Evolutionary conservation across 2,888 invertebrate genomes (phyloP).

Genomic region (Caenorhabditis japonica): DNA sequence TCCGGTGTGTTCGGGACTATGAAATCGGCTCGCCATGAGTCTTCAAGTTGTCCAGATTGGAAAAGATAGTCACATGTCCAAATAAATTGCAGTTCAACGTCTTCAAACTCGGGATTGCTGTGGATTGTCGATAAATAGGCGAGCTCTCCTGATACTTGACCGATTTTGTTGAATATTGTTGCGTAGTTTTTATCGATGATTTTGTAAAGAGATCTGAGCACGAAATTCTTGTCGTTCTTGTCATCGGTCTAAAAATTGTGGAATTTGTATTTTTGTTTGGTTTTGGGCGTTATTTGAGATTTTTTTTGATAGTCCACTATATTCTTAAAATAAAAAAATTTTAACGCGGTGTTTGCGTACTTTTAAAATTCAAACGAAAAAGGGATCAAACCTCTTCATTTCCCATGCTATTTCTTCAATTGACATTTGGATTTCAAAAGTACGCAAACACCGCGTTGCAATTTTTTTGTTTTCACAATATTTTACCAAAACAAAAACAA

Average conservation of each 20-base stretch:
- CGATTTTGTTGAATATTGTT: slow-evolving; percentile 26
- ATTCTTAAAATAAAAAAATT: too few species aligned
- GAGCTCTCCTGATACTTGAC: slow-evolving; percentile 38
- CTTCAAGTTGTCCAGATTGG: slow-evolving; percentile 23
- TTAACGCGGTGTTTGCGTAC: too few species aligned
- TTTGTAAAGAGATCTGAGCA: slow-evolving; percentile 26
- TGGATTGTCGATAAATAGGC: slow-evolving; percentile 23
- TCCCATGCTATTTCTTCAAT: too few species aligned
- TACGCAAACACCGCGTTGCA: too few species aligned
- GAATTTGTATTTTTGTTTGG: neutral
- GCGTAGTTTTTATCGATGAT: slow-evolving; percentile 17
- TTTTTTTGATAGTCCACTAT: too few species aligned
- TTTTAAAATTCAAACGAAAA: too few species aligned
- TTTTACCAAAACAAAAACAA: too few species aligned
- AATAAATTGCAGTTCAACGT: slow-evolving; percentile 25
- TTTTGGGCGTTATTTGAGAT: too few species aligned
- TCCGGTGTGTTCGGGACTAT: slow-evolving; percentile 26
- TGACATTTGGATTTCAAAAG: too few species aligned
- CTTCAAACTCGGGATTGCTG: slow-evolving; percentile 9
- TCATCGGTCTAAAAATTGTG: slow-evolving; percentile 27
- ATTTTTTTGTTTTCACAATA: too few species aligned
- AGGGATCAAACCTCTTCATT: too few species aligned
- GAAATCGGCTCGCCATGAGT: slow-evolving; percentile 21
- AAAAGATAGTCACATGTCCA: slow-evolving; percentile 37
- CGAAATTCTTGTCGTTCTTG: slow-evolving; percentile 9